These are phyloP conservation scores for Anas acuta DNA, from an alignment of 2,797 vertebrate genomes.

Conservation along the genomic window DNA sequence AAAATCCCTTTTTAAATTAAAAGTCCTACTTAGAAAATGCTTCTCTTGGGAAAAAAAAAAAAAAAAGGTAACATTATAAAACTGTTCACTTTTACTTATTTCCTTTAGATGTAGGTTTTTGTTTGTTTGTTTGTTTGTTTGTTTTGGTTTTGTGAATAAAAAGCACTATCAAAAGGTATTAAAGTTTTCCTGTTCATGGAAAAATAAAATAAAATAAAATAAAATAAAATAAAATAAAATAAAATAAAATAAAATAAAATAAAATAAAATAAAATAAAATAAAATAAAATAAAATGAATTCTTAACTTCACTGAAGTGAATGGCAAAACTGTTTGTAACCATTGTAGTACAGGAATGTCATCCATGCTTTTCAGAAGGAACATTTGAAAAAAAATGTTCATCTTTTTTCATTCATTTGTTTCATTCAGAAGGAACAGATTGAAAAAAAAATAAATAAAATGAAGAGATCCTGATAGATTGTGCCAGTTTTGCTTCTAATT, in stretches of 20 bases:
- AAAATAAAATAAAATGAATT: background rate
- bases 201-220: too few relatives aligned
- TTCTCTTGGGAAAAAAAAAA: background rate
- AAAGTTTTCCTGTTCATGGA: background rate
- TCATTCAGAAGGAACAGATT: background rate
- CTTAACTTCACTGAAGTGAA: background rate
- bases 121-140: background rate
- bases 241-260: background rate
- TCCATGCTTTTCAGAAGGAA: background rate
- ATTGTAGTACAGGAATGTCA: background rate
- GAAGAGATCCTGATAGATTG: background rate
- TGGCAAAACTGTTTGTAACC: background rate
- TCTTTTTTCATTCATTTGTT: too few relatives aligned
- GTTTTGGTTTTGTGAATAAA: background rate
- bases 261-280: background rate
- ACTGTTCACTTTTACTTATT: background rate
- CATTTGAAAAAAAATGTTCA: background rate
- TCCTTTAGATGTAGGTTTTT: background rate
- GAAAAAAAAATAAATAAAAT: background rate
- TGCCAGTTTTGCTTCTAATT: constrained; percentile 8
- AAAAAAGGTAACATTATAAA: background rate
- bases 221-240: too few relatives aligned
- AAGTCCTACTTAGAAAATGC: background rate
- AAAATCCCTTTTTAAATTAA: background rate
- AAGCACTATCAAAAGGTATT: background rate